Percentiles rank a stretch among this genome's conserved stretches.
These are phyloP conservation scores for Oncorhynchus gorbuscha DNA, from an alignment of 2,113 vertebrate genomes.

Conservation along the genomic window DNA sequence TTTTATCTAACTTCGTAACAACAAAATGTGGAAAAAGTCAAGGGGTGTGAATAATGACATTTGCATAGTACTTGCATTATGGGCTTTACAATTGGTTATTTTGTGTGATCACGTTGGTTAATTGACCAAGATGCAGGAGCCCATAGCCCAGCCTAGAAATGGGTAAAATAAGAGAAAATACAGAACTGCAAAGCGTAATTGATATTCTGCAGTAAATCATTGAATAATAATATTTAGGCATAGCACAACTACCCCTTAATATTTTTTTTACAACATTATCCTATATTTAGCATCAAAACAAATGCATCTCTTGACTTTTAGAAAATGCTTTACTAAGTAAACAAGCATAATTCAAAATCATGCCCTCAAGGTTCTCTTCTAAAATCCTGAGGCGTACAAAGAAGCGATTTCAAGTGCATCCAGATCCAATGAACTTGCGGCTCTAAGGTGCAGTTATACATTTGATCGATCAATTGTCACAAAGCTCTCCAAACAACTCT, in stretches of 20 bases:
- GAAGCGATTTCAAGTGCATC: constrained; percentile 6
- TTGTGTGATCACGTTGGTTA: no score
- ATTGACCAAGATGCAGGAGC: no score
- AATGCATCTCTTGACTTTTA: not conserved
- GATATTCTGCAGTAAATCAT: no score
- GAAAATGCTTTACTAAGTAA: not conserved
- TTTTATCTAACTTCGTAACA: no score
- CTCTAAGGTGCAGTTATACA: constrained; percentile 18
- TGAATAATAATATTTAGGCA: not conserved
- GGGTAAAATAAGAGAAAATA: no score
- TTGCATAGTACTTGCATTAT: no score
- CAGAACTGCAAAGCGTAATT: no score
- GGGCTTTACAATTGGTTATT: no score
- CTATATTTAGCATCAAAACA: not conserved
- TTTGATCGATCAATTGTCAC: constrained; percentile 61
- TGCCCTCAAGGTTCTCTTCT: not conserved
- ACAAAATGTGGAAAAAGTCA: no score
- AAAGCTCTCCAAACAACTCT: constrained; percentile 59
- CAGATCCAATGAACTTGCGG: constrained; percentile 30
- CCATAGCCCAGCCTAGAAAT: no score
- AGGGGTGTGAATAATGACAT: no score
- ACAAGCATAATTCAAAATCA: not conserved
- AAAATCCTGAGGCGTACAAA: not conserved
- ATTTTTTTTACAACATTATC: not conserved
- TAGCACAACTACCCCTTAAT: not conserved